Evolutionary conservation across 2,888 invertebrate species (phyloP).

Genomic region (Gnatocerus cornutus): DNA sequence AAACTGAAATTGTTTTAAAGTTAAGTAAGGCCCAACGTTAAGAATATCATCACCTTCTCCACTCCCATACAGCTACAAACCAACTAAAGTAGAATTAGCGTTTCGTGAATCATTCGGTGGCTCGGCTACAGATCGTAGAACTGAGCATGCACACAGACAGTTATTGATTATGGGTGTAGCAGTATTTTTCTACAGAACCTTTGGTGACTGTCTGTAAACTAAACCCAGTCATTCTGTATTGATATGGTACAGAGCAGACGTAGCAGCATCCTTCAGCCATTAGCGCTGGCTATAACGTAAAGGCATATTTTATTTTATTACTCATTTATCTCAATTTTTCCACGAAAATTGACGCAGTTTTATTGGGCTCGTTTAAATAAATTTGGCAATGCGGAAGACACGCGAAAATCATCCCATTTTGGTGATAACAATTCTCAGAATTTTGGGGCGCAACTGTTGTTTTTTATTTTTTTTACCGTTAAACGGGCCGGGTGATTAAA

Average conservation of each 20-base stretch:
- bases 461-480: too few relatives aligned
- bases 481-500: too few relatives aligned
- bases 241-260: slow-evolving; percentile 28
- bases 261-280: background rate
- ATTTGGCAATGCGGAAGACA: too few relatives aligned
- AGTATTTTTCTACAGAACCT: slow-evolving; percentile 12
- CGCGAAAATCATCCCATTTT: too few relatives aligned
- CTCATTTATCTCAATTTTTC: too few relatives aligned
- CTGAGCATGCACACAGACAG: slow-evolving; percentile 37
- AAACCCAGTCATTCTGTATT: slow-evolving; percentile 5
- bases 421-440: too few relatives aligned
- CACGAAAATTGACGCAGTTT: too few relatives aligned
- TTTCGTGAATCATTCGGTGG: slow-evolving; percentile 49
- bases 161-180: slow-evolving; percentile 20
- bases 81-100: slow-evolving; percentile 45
- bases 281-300: background rate
- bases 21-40: slow-evolving; percentile 42
- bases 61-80: slow-evolving; percentile 48
- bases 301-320: slow-evolving; percentile 7
- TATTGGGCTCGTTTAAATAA: too few relatives aligned
- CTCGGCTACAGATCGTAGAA: slow-evolving; percentile 49
- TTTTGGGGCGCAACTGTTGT: too few relatives aligned
- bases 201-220: slow-evolving; percentile 9
- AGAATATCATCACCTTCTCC: slow-evolving; percentile 47
- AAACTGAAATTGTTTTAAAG: slow-evolving; percentile 30